These are phyloP conservation scores for Luidia sarsii DNA, from an alignment of 53 echinoderm and acorn worm genomes.

Conservation along the genomic window DNA sequence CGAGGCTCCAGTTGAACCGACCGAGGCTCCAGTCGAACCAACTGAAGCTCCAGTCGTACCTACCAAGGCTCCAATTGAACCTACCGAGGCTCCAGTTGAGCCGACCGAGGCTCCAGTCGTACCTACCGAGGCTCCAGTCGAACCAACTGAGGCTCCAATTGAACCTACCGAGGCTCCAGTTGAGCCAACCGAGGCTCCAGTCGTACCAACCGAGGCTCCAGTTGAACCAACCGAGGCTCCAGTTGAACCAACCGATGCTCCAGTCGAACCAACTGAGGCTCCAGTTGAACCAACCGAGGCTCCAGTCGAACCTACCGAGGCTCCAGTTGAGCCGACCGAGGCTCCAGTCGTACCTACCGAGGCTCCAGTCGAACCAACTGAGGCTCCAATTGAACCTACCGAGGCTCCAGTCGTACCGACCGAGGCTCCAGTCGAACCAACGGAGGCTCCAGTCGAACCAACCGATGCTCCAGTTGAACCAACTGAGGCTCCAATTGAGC, in stretches of 20 bases:
- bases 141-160: background rate
- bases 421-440: background rate
- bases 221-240: background rate
- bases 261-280: background rate
- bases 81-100: background rate
- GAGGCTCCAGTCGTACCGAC: slow-evolving; percentile 21
- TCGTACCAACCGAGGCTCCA: background rate
- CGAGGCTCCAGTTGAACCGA: slow-evolving; percentile 14
- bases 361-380: background rate
- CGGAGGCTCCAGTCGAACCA: background rate
- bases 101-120: background rate
- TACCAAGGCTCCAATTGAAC: background rate
- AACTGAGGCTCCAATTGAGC: background rate
- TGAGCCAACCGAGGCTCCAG: background rate
- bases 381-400: background rate
- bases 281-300: background rate
- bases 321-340: background rate
- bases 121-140: background rate
- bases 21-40: background rate
- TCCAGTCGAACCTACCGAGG: slow-evolving; percentile 12
- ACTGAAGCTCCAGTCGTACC: background rate
- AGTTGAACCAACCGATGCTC: slow-evolving; percentile 15
- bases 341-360: background rate
- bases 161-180: background rate
- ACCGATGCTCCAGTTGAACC: background rate